phyloP scores from a whole-genome alignment of 2,797 vertebrate genomes.

The Gouania willdenowi region DNA sequence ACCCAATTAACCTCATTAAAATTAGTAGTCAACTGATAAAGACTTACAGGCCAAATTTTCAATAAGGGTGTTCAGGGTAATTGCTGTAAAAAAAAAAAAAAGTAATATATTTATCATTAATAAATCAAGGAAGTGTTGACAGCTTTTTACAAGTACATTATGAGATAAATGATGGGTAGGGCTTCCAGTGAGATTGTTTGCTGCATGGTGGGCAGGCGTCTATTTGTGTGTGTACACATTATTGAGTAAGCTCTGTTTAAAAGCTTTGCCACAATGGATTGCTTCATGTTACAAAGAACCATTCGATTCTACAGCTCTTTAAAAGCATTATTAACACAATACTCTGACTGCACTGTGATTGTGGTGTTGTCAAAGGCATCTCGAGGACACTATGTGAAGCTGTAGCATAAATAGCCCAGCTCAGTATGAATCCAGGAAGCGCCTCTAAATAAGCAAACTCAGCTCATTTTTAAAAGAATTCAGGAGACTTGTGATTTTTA shows the following conservation, averaged over 20 bases:
- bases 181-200: constrained; percentile 43
- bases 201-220: constrained; percentile 12
- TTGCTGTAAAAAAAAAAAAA: no score
- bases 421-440: constrained; percentile 19
- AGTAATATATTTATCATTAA: no score
- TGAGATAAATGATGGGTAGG: constrained; percentile 42
- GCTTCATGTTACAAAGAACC: constrained; percentile 10
- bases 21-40: no score
- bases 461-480: constrained; percentile 45
- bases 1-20: no score
- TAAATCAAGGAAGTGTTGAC: no score
- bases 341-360: constrained; percentile 43
- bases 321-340: constrained; percentile 40
- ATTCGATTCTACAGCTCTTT: constrained; percentile 9
- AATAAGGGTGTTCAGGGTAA: no score
- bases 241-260: constrained; percentile 21
- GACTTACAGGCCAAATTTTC: no score
- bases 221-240: constrained; percentile 5
- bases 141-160: no score
- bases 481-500: constrained; percentile 55
- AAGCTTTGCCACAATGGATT: constrained; percentile 7
- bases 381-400: constrained; percentile 41
- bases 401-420: constrained; percentile 22
- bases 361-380: constrained; percentile 50
- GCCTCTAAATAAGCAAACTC: constrained; percentile 59